Base-by-base conservation (phyloP, 2,888 invertebrate genomes). In the Oscheius onirici region DNA sequence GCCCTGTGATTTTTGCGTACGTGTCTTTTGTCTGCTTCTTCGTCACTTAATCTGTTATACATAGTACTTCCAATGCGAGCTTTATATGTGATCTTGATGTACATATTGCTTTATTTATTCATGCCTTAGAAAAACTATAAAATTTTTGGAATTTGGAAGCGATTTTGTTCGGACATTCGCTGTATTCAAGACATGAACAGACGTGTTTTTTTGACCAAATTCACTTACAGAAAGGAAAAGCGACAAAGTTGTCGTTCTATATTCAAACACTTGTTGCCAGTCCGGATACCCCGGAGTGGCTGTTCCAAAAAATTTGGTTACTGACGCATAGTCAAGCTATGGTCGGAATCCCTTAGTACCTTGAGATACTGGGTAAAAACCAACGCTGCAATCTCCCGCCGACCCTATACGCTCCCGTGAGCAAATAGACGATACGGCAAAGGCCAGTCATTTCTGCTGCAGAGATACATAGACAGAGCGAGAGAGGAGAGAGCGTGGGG, bases 1-100 rank as follows among this genome's bases (percentile, higher is more conserved):
- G 22, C 43, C 63, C 63, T 28, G 46, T 46, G 63, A 46, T 63
- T 49, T 63, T 17, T 22, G 10, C 22, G 20, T 17, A 52, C 13
- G n/a, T 52, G 24, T 52, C n/a, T 52, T 52, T 22, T 34, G 3
- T 34, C 8, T 34, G 34, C 34, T 34, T 34, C 34, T 8, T 8
- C 34, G 8, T 34, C 34, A 34, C 34, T 34, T 34, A 34, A 34
- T 34, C 34, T 34, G 34, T 34, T 6, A 34, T 34, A 34, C 34
- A 15, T 58, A n/a, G 58, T n/a, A 40, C 28, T 55, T 34, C 55
- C 22, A 28, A 11, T 13, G 15, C 41, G 41, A 58, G 58, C 58
- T 58, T 58, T 58, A 58, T 40, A 41, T 40, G 41, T 58, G 58
- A 58, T 58, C 58, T 58, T 58, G 34, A 8, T 34, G 58, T 58